Evolutionary conservation across 2,888 invertebrate species (phyloP).

Genomic region (Tenthredo amoena): DNA sequence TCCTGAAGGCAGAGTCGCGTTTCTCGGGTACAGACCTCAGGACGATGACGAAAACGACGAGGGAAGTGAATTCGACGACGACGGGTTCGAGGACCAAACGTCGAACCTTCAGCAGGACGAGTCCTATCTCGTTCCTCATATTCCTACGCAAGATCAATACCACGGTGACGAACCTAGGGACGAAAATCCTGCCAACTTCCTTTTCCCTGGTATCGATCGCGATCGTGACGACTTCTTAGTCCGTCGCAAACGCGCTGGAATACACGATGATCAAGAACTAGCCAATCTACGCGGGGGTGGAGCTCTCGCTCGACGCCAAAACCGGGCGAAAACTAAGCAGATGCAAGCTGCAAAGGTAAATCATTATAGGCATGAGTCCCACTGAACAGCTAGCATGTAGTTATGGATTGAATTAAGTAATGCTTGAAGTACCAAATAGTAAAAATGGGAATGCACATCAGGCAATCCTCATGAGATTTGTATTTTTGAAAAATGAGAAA

Average conservation of each 20-base stretch:
- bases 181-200: slow-evolving; percentile 21
- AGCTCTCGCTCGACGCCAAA: slow-evolving; percentile 32
- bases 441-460: too few relatives aligned
- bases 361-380: background rate
- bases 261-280: background rate
- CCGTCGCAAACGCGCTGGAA: slow-evolving; percentile 36
- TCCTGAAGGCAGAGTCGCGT: slow-evolving; percentile 31
- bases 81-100: slow-evolving; percentile 55
- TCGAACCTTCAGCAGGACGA: slow-evolving; percentile 51
- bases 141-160: background rate
- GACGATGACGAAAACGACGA: slow-evolving; percentile 55
- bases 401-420: too few relatives aligned
- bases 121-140: background rate
- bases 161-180: background rate
- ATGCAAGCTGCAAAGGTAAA: slow-evolving; percentile 31
- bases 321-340: slow-evolving; percentile 14
- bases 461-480: too few relatives aligned
- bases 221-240: background rate
- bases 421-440: too few relatives aligned
- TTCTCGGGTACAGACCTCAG: slow-evolving; percentile 51
- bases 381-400: background rate
- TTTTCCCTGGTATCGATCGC: slow-evolving; percentile 16
- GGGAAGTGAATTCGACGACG: slow-evolving; percentile 57
- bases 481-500: too few relatives aligned
- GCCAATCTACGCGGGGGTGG: slow-evolving; percentile 20